These are phyloP conservation scores for Drosophila sordidapex DNA, from an alignment of 2,888 invertebrate genomes.

Conservation along the genomic window DNA sequence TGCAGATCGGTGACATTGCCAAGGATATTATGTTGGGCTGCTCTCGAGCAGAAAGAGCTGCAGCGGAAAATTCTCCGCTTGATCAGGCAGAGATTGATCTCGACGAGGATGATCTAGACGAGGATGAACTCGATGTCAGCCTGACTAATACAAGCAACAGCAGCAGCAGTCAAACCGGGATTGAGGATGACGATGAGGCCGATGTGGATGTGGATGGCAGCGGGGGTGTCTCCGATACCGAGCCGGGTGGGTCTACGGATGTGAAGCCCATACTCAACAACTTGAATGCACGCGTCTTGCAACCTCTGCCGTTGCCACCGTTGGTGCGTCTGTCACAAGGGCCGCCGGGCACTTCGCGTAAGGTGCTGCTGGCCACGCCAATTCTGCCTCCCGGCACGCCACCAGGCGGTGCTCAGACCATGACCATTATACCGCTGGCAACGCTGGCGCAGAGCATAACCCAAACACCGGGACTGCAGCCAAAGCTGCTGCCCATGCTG, in stretches of 20 bases:
- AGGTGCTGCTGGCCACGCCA: slow-evolving; percentile 81
- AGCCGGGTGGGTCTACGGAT: slow-evolving; percentile 38
- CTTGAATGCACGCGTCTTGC: slow-evolving; percentile 43
- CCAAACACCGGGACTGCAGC: slow-evolving; percentile 40
- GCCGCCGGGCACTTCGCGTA: slow-evolving; percentile 69
- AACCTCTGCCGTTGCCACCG: slow-evolving; percentile 56
- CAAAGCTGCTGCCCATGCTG: slow-evolving; percentile 43
- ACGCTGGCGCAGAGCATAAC: slow-evolving; percentile 72
- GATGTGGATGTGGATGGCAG: slow-evolving; percentile 54
- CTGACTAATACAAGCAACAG: slow-evolving; percentile 40
- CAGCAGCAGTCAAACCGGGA: slow-evolving; percentile 46
- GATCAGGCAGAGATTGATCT: slow-evolving; percentile 30
- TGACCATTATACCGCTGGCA: slow-evolving; percentile 82
- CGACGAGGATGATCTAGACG: slow-evolving; percentile 27
- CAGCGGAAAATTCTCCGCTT: slow-evolving; percentile 7
- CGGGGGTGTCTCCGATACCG: slow-evolving; percentile 32
- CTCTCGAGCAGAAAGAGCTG: slow-evolving; percentile 35
- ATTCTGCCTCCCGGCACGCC: slow-evolving; percentile 64
- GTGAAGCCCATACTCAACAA: slow-evolving; percentile 63
- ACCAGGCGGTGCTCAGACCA: slow-evolving; percentile 67
- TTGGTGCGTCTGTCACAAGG: slow-evolving; percentile 56
- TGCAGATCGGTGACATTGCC: slow-evolving; percentile 82
- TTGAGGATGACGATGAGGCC: slow-evolving; percentile 50
- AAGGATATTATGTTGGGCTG: slow-evolving; percentile 78
- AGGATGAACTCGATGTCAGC: slow-evolving; percentile 39